Evolutionary conservation across 2,888 invertebrate genomes (phyloP).

Genomic region (Crepidodera aurea): DNA sequence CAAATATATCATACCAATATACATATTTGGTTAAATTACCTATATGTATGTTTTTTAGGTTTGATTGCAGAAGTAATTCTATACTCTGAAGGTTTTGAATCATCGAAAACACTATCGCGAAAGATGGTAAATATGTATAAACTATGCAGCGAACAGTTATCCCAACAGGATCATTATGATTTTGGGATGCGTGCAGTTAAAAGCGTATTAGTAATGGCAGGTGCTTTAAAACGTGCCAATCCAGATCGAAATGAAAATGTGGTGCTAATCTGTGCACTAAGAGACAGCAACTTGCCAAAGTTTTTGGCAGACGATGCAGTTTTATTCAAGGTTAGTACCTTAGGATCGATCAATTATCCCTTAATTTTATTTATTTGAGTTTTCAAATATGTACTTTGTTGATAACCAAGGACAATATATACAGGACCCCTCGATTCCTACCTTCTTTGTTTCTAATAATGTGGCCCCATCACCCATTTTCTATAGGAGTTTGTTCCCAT

Average conservation of each 20-base stretch:
- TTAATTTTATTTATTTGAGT: slow-evolving; percentile 7
- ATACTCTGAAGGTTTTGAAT: slow-evolving; percentile 93
- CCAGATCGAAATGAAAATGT: slow-evolving; percentile 86
- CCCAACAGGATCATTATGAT: slow-evolving; percentile 92
- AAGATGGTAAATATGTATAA: slow-evolving; percentile 96
- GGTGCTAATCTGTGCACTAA: slow-evolving; percentile 82
- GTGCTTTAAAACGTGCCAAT: slow-evolving; percentile 83
- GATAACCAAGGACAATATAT: no score
- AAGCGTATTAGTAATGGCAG: slow-evolving; percentile 92
- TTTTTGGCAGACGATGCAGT: slow-evolving; percentile 85
- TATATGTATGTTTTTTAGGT: no score
- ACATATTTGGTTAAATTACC: no score
- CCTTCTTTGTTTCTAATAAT: no score
- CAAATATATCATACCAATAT: no score
- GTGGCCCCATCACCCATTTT: no score
- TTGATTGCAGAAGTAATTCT: slow-evolving; percentile 90
- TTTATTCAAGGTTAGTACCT: slow-evolving; percentile 70
- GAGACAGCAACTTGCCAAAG: slow-evolving; percentile 91
- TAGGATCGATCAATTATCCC: not conserved
- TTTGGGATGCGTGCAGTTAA: slow-evolving; percentile 95
- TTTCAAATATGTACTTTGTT: no score
- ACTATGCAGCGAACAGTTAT: slow-evolving; percentile 88
- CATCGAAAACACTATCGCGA: slow-evolving; percentile 84
- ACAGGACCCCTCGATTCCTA: no score
- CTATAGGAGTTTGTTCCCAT: no score